These are phyloP conservation scores for Apotomis capreana DNA, from an alignment of 2,888 invertebrate species.

Conservation along the genomic window DNA sequence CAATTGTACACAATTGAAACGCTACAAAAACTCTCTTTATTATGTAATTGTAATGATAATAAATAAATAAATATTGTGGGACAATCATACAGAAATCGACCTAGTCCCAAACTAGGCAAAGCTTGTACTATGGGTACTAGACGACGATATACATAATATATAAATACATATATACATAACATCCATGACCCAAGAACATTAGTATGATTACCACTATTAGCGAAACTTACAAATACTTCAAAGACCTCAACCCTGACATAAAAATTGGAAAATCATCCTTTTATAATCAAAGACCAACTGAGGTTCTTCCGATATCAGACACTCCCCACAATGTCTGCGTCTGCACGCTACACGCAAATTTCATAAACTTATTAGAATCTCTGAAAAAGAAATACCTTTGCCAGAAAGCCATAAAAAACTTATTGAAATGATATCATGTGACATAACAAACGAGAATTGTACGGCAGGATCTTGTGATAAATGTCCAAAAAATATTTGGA, in stretches of 20 bases:
- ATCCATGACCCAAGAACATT: no score
- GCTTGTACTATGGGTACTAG: no score
- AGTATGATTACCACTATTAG: constrained; percentile 25
- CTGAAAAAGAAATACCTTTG: constrained; percentile 3
- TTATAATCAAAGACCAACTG: not conserved
- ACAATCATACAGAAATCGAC: no score
- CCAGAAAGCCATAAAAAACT: constrained; percentile 4
- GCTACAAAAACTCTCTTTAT: no score
- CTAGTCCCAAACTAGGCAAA: no score
- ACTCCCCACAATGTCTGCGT: constrained; percentile 30
- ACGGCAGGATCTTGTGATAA: constrained; percentile 16
- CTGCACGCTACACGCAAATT: constrained; percentile 30
- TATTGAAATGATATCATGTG: constrained; percentile 7
- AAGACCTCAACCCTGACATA: constrained; percentile 21
- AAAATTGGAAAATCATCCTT: constrained; percentile 7
- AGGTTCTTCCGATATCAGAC: constrained; percentile 13
- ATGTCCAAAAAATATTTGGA: no score
- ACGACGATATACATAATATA: no score
- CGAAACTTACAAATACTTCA: constrained; percentile 23
- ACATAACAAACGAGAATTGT: constrained; percentile 19
- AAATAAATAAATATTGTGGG: no score
- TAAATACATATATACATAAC: no score
- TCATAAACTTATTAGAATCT: constrained; percentile 8
- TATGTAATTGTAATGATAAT: no score
- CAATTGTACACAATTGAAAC: no score